Percentiles rank a stretch among this genome's conserved stretches.
These are phyloP conservation scores for Apotomis turbidana DNA, from an alignment of 2,888 invertebrate genomes.

Conservation along the genomic window DNA sequence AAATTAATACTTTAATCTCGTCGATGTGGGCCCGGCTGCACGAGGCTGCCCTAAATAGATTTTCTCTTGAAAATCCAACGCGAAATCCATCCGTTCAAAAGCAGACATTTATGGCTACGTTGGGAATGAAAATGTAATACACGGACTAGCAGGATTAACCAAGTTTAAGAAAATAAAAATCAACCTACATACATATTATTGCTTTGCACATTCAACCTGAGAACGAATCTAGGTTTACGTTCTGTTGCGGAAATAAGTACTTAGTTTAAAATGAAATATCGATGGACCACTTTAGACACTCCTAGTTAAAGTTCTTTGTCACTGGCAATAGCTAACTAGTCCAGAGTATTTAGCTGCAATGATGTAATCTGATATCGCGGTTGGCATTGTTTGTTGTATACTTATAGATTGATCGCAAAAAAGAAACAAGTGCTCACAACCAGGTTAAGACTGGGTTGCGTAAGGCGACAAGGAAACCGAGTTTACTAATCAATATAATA, in stretches of 20 bases:
- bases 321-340: constrained; percentile 23
- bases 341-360: constrained; percentile 28
- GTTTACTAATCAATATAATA: constrained; percentile 36
- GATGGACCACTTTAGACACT: background rate
- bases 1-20: constrained; percentile 32
- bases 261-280: background rate
- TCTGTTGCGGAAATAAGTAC: background rate
- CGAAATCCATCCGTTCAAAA: background rate
- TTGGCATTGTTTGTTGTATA: constrained; percentile 32
- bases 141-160: background rate
- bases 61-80: background rate
- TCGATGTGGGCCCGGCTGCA: constrained; percentile 8
- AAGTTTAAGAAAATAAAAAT: background rate
- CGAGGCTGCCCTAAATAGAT: background rate
- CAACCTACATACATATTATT: background rate
- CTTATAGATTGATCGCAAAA: constrained; percentile 15
- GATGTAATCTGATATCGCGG: constrained; percentile 30
- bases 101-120: background rate
- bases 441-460: constrained; percentile 27
- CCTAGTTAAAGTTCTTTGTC: background rate
- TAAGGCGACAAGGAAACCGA: constrained; percentile 27
- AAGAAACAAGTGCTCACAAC: constrained; percentile 17
- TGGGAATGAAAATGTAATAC: background rate
- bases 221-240: background rate
- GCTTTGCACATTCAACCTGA: background rate